These are phyloP conservation scores for Protosalanx chinensis DNA, from an alignment of 2,797 vertebrate genomes.

Conservation along the genomic window DNA sequence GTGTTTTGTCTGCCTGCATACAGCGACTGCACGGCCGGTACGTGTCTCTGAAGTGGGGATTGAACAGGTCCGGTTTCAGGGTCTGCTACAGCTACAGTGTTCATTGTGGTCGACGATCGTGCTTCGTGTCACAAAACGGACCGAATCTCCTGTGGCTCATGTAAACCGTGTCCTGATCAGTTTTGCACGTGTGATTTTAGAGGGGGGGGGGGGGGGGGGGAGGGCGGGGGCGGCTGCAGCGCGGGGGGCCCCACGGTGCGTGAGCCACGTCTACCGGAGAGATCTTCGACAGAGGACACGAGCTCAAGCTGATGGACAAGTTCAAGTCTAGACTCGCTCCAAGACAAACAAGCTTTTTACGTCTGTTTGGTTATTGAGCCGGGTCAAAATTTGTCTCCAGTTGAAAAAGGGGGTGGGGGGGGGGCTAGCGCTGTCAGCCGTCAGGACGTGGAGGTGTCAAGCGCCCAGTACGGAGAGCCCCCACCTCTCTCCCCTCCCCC, in stretches of 20 bases:
- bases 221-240: no score
- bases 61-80: neutral
- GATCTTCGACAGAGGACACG: neutral
- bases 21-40: conserved; percentile 4
- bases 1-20: conserved; percentile 45
- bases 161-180: neutral
- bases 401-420: conserved; percentile 38
- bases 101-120: conserved; percentile 47
- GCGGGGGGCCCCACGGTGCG: no score
- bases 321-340: conserved; percentile 38
- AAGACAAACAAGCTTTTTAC: conserved; percentile 53
- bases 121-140: conserved; percentile 49
- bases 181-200: no score
- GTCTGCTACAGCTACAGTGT: conserved; percentile 19
- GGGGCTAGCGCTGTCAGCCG: conserved; percentile 43
- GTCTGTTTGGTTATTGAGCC: conserved; percentile 48
- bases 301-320: conserved; percentile 42
- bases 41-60: neutral
- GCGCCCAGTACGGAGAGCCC: conserved; percentile 37
- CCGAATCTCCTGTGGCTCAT: conserved; percentile 35
- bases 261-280: no score
- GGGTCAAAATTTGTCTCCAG: conserved; percentile 45
- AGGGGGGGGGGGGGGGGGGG: no score
- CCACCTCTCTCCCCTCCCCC: neutral
- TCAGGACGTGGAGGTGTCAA: conserved; percentile 31